A percentile compares a stretch with the other conserved stretches of the same genome.
Conservation (phyloP, 2,888 invertebrate species). For the Athrips mouffetella region DNA sequence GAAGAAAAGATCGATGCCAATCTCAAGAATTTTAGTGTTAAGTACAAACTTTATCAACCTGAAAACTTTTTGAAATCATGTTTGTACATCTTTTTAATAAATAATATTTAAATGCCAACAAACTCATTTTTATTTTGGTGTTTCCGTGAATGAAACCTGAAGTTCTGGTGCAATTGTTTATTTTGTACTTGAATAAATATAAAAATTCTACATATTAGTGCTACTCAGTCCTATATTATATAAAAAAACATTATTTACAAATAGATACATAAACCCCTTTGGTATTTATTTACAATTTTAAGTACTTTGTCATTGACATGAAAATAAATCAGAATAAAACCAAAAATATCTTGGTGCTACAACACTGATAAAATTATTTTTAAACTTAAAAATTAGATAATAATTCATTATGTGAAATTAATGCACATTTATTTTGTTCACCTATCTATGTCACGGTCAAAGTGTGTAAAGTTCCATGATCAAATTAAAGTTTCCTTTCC, state of each 20-base stretch:
- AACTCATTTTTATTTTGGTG: neutral
- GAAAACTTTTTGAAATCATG: conserved; percentile 35
- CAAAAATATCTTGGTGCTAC: neutral
- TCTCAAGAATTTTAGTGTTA: conserved; percentile 27
- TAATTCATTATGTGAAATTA: neutral
- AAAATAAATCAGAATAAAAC: neutral
- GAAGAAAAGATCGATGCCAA: conserved; percentile 42
- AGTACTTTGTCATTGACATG: too few relatives aligned
- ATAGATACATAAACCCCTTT: neutral
- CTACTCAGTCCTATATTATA: conserved; percentile 17
- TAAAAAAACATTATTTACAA: conserved; percentile 6
- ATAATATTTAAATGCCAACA: neutral
- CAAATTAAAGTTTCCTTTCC: too few relatives aligned
- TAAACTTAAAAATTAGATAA: conserved; percentile 11
- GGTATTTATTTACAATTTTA: too few relatives aligned
- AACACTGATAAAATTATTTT: neutral
- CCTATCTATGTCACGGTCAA: neutral
- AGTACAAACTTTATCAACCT: conserved; percentile 37
- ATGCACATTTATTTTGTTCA: conserved; percentile 5
- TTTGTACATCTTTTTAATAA: conserved; percentile 36
- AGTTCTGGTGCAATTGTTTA: conserved; percentile 31
- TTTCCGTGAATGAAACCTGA: conserved; percentile 6
- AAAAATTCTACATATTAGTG: conserved; percentile 28
- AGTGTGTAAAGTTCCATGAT: too few relatives aligned
- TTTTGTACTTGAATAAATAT: conserved; percentile 37